phyloP scores from a whole-genome alignment of 1,140 invertebrate species.

The Drosophila grimshawi region DNA sequence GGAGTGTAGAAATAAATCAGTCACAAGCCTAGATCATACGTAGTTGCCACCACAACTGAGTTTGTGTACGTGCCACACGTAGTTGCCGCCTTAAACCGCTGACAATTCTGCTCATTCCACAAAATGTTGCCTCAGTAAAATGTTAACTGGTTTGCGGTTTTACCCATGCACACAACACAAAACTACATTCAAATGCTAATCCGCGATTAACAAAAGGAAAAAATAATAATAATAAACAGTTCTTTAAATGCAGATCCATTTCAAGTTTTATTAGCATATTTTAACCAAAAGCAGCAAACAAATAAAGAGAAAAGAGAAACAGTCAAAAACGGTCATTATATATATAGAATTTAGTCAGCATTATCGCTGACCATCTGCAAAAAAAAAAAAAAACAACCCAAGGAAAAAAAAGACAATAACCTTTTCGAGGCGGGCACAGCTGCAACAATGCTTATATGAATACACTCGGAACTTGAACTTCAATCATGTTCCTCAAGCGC shows the following conservation, averaged over 20 bases:
- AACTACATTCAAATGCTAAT: slow-evolving; percentile 74
- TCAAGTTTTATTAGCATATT: slow-evolving; percentile 57
- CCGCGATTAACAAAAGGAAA: slow-evolving; percentile 20
- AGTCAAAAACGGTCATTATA: slow-evolving; percentile 34
- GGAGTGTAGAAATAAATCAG: too few species aligned
- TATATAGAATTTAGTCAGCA: slow-evolving; percentile 6
- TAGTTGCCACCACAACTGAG: slow-evolving; percentile 21
- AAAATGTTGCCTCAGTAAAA: slow-evolving; percentile 7
- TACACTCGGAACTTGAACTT: slow-evolving; percentile 16
- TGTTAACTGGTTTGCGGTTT: slow-evolving; percentile 59
- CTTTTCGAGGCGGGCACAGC: slow-evolving; percentile 21
- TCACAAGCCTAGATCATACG: not conserved
- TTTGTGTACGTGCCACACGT: not conserved
- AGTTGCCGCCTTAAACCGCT: too few species aligned
- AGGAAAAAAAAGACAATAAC: slow-evolving; percentile 56
- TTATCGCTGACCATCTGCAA: slow-evolving; percentile 10
- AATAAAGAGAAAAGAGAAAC: slow-evolving; percentile 29
- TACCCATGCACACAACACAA: slow-evolving; percentile 37
- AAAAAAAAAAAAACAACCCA: slow-evolving; percentile 6
- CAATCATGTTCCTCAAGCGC: slow-evolving; percentile 26
- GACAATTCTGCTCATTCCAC: too few species aligned
- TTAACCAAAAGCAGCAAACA: slow-evolving; percentile 27
- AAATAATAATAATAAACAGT: not conserved
- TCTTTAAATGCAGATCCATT: slow-evolving; percentile 51
- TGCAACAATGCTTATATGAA: not conserved